A percentile compares a stretch with the other conserved stretches of the same genome.
phyloP scores from a whole-genome alignment of 2,888 invertebrate species.

The Corythucha ciliata region DNA sequence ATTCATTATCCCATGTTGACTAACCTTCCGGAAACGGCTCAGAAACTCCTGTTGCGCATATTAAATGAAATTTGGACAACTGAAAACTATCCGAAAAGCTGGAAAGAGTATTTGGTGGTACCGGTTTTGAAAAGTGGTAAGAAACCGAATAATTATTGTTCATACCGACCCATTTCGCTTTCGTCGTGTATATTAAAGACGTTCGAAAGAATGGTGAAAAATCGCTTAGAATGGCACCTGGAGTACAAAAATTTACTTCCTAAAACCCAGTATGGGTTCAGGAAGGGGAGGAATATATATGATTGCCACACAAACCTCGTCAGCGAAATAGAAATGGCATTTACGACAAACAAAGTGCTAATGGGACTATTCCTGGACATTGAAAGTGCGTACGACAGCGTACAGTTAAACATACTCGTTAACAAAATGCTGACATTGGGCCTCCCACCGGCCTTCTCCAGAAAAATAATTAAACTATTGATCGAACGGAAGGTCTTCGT shows the following conservation, averaged over 20 bases:
- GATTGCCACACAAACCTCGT: not conserved
- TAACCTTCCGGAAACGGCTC: too few relatives aligned
- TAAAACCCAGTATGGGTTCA: conserved; percentile 1
- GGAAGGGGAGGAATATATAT: not conserved
- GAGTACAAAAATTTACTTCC: not conserved
- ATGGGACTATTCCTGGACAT: conserved; percentile 2
- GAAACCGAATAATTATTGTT: not conserved
- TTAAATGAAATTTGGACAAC: too few relatives aligned
- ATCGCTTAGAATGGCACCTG: not conserved
- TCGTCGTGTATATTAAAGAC: not conserved
- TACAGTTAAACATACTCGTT: not conserved
- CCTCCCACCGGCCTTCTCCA: not conserved
- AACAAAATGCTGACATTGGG: not conserved
- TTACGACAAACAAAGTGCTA: not conserved
- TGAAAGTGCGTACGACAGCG: conserved; percentile 1
- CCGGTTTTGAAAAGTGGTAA: not conserved
- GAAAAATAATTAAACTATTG: conserved; percentile 5
- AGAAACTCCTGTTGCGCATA: too few relatives aligned
- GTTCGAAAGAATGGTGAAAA: not conserved
- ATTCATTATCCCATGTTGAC: too few relatives aligned
- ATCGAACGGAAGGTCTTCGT: too few relatives aligned
- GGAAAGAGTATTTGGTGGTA: not conserved
- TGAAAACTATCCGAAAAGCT: not conserved
- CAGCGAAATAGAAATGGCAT: not conserved
- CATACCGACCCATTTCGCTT: conserved; percentile 1